phyloP scores from a whole-genome alignment of 1,140 invertebrate genomes.

The Sycophila sp. region DNA sequence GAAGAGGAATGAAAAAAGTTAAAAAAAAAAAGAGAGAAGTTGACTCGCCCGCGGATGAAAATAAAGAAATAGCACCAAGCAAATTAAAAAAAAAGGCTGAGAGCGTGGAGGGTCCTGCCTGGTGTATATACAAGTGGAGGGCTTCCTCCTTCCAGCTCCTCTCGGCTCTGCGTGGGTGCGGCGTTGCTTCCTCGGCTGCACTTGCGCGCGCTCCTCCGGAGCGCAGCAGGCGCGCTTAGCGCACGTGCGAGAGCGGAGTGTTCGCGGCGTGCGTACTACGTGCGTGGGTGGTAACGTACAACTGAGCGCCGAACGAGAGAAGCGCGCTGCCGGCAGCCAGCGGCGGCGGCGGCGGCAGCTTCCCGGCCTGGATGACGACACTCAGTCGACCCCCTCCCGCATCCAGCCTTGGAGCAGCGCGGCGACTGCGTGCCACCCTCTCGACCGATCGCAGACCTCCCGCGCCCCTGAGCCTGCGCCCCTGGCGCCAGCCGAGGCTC shows the following conservation, averaged over 20 bases:
- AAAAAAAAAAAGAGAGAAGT: neutral
- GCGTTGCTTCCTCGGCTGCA: neutral
- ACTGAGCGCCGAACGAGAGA: constrained; percentile 44
- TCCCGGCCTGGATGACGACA: constrained; percentile 41
- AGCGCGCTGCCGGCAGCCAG: neutral
- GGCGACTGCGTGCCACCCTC: constrained; percentile 26
- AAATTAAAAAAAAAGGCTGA: neutral
- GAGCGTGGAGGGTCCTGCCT: no score
- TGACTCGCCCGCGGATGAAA: constrained; percentile 1
- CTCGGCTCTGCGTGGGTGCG: no score
- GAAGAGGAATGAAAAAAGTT: neutral
- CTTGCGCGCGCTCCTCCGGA: neutral
- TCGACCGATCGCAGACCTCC: constrained; percentile 24
- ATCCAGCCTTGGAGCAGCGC: constrained; percentile 30
- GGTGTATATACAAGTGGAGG: neutral
- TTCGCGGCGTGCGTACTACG: constrained; percentile 59
- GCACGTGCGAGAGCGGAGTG: constrained; percentile 16
- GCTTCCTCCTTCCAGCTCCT: no score
- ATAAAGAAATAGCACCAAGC: neutral
- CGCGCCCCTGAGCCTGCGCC: constrained; percentile 46
- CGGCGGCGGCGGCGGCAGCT: neutral
- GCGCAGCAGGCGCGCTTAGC: constrained; percentile 8
- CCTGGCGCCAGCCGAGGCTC: constrained; percentile 17
- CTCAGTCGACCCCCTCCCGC: constrained; percentile 38
- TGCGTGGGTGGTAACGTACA: constrained; percentile 64